Percentiles rank a stretch among this genome's conserved stretches.
These are phyloP conservation scores for Dilophus febrilis DNA, from an alignment of 2,888 invertebrate genomes.

Conservation along the genomic window DNA sequence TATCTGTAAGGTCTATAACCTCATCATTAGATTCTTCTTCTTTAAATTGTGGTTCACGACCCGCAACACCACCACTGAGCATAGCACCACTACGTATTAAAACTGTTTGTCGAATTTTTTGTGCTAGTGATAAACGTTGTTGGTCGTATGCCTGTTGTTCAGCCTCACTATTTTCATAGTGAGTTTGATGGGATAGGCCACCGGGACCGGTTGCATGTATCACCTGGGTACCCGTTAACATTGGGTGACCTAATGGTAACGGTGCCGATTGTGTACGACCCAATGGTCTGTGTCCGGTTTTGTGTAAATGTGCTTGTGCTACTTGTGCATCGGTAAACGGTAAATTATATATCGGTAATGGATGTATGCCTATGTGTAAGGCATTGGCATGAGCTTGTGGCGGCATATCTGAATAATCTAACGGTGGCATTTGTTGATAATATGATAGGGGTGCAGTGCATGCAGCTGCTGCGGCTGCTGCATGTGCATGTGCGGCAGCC, in stretches of 20 bases:
- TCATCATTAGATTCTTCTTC: constrained; percentile 38
- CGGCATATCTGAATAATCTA: constrained; percentile 15
- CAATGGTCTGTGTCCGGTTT: constrained; percentile 59
- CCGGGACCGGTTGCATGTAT: too few relatives aligned
- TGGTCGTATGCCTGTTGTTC: constrained; percentile 38
- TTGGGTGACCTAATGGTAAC: constrained; percentile 74
- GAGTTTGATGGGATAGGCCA: constrained; percentile 21
- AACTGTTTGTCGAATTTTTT: constrained; percentile 78
- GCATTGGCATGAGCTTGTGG: constrained; percentile 9
- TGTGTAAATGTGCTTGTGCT: constrained; percentile 49
- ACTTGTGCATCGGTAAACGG: constrained; percentile 48
- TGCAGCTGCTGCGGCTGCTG: constrained; percentile 18
- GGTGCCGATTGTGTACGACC: constrained; percentile 92
- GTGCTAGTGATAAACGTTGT: constrained; percentile 49
- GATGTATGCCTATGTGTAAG: constrained; percentile 12
- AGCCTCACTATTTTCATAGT: constrained; percentile 31
- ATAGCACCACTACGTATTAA: constrained; percentile 51
- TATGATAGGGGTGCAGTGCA: constrained; percentile 20
- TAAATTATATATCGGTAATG: constrained; percentile 21
- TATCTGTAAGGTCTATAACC: constrained; percentile 63
- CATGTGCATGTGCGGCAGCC: constrained; percentile 17
- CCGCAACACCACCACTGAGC: too few relatives aligned
- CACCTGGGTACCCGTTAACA: constrained; percentile 40
- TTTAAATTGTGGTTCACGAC: constrained; percentile 36
- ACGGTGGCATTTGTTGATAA: constrained; percentile 22